A percentile compares a stretch with the other conserved stretches of the same genome.
Evolutionary conservation across 2,113 vertebrate genomes (phyloP).

Genomic region (Hirundichthys speculiger): DNA sequence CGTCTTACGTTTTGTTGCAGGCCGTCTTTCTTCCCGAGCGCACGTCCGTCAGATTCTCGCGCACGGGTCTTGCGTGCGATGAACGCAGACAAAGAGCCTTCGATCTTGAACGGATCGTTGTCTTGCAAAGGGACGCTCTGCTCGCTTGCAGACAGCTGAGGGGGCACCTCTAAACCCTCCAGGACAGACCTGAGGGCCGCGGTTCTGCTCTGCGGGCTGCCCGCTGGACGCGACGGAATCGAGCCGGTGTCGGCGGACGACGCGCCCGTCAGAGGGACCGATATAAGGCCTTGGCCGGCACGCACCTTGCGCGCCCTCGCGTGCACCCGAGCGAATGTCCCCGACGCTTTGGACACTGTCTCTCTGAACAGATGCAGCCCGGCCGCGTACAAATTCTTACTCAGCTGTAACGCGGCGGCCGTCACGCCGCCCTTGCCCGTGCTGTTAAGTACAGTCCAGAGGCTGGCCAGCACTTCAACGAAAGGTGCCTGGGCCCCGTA

Average conservation of each 20-base stretch:
- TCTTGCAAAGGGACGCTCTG: no score
- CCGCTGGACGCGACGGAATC: no score
- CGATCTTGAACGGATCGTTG: background rate
- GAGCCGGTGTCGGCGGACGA: background rate
- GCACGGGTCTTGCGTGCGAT: background rate
- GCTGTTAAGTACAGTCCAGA: background rate
- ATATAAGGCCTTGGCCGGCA: background rate
- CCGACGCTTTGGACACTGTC: background rate
- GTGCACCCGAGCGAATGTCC: background rate
- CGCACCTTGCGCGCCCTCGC: background rate
- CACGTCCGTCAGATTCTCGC: background rate
- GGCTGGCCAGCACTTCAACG: background rate
- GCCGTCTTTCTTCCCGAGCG: no score
- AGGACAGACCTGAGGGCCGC: background rate
- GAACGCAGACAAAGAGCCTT: background rate
- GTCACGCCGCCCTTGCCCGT: background rate
- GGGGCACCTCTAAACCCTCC: background rate
- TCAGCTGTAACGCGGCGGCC: background rate
- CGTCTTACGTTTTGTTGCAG: no score
- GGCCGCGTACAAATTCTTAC: background rate
- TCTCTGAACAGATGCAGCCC: constrained; percentile 2
- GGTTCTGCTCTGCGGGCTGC: no score
- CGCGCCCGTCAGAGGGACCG: background rate
- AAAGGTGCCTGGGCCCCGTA: background rate
- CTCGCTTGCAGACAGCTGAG: no score